phyloP scores from a whole-genome alignment of 1,140 invertebrate species.

The Zaprionus taronus region DNA sequence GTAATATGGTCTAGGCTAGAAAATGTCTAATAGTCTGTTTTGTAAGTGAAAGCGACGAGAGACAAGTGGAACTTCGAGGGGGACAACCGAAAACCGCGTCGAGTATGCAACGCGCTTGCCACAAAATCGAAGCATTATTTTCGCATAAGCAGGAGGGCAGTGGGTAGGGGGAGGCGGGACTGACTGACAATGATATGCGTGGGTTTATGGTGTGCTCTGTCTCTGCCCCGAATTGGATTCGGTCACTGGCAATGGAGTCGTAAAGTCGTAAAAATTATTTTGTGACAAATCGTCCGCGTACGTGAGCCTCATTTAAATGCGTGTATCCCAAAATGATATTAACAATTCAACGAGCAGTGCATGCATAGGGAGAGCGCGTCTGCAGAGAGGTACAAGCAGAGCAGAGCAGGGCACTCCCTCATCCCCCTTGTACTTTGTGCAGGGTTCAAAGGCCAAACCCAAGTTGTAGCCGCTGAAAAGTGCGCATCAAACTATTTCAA shows the following conservation, averaged over 20 bases:
- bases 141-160: constrained; percentile 23
- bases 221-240: constrained; percentile 26
- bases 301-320: constrained; percentile 84
- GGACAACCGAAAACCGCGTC: constrained; percentile 16
- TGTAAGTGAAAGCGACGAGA: constrained; percentile 45
- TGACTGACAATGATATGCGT: constrained; percentile 59
- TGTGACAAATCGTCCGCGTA: constrained; percentile 84
- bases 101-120: constrained; percentile 55
- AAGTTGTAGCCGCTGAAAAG: constrained; percentile 73
- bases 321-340: constrained; percentile 73
- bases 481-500: constrained; percentile 82
- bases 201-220: background rate
- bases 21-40: constrained; percentile 16
- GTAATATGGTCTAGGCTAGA: background rate
- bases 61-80: background rate
- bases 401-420: no score
- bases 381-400: background rate
- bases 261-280: constrained; percentile 85
- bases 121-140: constrained; percentile 62
- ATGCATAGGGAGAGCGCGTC: constrained; percentile 20
- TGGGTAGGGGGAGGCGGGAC: background rate
- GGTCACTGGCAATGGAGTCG: constrained; percentile 77
- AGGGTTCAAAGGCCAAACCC: constrained; percentile 71
- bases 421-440: background rate
- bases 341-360: constrained; percentile 71